Conservation (phyloP, 2,113 vertebrate genomes). For the Lampris incognitus region DNA sequence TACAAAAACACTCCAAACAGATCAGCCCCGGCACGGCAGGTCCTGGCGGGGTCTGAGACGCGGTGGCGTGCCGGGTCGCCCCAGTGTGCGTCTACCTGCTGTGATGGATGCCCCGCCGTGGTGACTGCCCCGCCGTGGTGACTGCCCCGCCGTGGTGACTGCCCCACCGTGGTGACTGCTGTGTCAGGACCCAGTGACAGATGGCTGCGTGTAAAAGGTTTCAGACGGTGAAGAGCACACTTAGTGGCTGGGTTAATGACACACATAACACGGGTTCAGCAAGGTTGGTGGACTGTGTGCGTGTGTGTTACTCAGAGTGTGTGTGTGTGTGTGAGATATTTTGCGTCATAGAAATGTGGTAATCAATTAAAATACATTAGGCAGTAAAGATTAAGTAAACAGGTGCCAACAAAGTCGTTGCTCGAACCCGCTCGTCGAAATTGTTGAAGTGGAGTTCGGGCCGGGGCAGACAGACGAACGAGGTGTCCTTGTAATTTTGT, state of each 20-base stretch:
- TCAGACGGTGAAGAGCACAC: constrained; percentile 73
- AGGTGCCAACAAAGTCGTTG: constrained; percentile 35
- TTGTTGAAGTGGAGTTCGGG: constrained; percentile 25
- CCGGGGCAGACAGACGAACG: constrained; percentile 45
- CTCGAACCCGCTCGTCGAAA: constrained; percentile 23
- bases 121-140: constrained; percentile 15
- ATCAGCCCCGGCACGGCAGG: no score
- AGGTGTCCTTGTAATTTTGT: constrained; percentile 66
- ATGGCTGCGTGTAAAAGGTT: constrained; percentile 76
- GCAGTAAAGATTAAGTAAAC: constrained; percentile 21
- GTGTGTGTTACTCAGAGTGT: constrained; percentile 4
- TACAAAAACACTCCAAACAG: not conserved
- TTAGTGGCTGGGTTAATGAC: constrained; percentile 60
- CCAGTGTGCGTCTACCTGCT: constrained; percentile 43
- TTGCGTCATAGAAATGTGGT: constrained; percentile 26
- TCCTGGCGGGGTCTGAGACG: constrained; percentile 23
- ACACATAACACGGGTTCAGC: constrained; percentile 19
- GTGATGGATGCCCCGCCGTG: constrained; percentile 48
- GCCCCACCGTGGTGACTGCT: constrained; percentile 21
- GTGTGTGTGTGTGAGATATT: constrained; percentile 7
- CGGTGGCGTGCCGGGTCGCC: constrained; percentile 30
- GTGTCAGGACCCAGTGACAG: constrained; percentile 53
- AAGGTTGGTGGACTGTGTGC: constrained; percentile 15
- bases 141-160: constrained; percentile 51
- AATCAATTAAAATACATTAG: constrained; percentile 51